phyloP scores from a whole-genome alignment of 2,888 invertebrate species.

The Macaria liturata region DNA sequence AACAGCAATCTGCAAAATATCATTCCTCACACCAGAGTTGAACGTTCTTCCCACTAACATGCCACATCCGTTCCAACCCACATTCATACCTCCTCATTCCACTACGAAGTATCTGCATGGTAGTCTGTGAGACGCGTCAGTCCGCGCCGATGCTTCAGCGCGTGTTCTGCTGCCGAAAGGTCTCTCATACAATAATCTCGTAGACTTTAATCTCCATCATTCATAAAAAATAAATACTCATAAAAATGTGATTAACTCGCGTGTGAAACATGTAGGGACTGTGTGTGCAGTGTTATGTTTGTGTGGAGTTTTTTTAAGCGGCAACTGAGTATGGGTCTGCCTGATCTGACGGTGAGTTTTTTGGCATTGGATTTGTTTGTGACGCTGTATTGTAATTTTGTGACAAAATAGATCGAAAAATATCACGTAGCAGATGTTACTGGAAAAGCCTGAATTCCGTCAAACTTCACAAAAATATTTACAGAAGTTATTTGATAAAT shows the following conservation, averaged over 20 bases:
- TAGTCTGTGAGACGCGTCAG: constrained; percentile 41
- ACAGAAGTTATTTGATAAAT: too few species aligned
- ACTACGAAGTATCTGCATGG: background rate
- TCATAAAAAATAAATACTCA: constrained; percentile 7
- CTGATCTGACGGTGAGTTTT: constrained; percentile 73
- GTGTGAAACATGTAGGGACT: constrained; percentile 40
- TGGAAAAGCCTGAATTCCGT: too few species aligned
- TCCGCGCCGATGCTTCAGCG: constrained; percentile 71
- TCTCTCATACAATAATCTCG: constrained; percentile 41
- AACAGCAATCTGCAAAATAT: constrained; percentile 4
- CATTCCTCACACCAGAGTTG: constrained; percentile 16
- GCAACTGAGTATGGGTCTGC: constrained; percentile 73
- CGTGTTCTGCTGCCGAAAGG: constrained; percentile 79
- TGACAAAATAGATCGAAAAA: background rate
- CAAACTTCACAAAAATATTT: too few species aligned
- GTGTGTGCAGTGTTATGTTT: constrained; percentile 64
- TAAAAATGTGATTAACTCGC: constrained; percentile 36
- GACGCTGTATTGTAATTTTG: background rate
- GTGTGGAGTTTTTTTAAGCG: constrained; percentile 66
- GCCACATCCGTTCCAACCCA: constrained; percentile 50
- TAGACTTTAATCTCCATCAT: constrained; percentile 20
- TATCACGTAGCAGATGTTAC: too few species aligned
- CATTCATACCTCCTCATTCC: constrained; percentile 25
- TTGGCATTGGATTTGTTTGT: constrained; percentile 1
- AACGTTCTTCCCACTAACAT: constrained; percentile 22